Conservation (phyloP, 2,888 invertebrate genomes). For the Clanis bilineata region DNA sequence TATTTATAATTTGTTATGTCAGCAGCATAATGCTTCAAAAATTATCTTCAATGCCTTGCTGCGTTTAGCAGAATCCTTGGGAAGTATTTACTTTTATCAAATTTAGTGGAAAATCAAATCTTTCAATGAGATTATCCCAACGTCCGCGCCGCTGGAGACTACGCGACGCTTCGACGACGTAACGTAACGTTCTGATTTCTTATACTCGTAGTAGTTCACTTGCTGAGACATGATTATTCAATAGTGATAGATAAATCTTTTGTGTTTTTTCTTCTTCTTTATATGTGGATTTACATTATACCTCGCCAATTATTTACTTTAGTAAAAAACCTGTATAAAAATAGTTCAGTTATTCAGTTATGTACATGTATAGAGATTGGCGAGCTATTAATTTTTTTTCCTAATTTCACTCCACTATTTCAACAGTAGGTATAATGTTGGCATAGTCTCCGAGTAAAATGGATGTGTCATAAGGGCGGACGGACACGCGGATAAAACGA, state of each 20-base stretch:
- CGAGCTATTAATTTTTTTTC: too few relatives aligned
- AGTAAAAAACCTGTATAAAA: too few relatives aligned
- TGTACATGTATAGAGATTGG: too few relatives aligned
- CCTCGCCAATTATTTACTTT: too few relatives aligned
- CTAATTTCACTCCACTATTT: too few relatives aligned
- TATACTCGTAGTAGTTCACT: slow-evolving; percentile 30
- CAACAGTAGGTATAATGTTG: too few relatives aligned
- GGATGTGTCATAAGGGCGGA: too few relatives aligned
- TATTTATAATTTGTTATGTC: background rate
- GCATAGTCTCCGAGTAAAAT: too few relatives aligned
- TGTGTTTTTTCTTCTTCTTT: too few relatives aligned
- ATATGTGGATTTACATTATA: too few relatives aligned
- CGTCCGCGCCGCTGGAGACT: slow-evolving; percentile 45
- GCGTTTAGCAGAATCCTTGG: slow-evolving; percentile 48
- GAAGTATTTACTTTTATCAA: slow-evolving; percentile 78
- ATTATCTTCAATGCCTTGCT: slow-evolving; percentile 50
- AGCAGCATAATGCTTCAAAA: slow-evolving; percentile 31
- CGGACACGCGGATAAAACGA: too few relatives aligned
- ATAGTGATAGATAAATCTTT: background rate
- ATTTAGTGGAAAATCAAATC: slow-evolving; percentile 81
- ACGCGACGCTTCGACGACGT: slow-evolving; percentile 22
- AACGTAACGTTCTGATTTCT: slow-evolving; percentile 31
- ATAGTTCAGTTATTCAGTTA: too few relatives aligned
- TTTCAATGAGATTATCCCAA: slow-evolving; percentile 75
- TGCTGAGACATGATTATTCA: background rate